Evolutionary conservation across 2,113 vertebrate genomes (phyloP).

Genomic region (Epinephelus lanceolatus): DNA sequence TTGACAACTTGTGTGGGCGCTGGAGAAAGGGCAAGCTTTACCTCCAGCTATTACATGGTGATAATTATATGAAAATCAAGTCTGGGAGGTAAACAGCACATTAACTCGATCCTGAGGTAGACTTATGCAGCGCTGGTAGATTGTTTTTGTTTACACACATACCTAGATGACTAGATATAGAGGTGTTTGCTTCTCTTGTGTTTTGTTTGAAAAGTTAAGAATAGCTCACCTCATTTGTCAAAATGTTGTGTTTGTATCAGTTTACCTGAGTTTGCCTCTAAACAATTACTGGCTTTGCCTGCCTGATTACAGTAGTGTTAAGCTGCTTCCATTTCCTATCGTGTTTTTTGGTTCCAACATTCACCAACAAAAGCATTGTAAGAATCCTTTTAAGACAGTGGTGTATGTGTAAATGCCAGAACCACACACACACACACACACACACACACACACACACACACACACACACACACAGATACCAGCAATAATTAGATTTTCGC

Average conservation of each 20-base stretch:
- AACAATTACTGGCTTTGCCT: neutral
- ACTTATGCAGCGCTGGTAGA: neutral
- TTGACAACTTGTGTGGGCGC: neutral
- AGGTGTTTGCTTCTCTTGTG: neutral
- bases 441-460: no score
- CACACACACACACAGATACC: neutral
- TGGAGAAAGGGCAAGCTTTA: neutral
- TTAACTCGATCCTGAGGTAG: neutral
- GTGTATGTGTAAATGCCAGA: neutral
- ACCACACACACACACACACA: neutral
- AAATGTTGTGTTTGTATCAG: neutral
- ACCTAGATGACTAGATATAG: neutral
- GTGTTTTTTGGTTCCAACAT: neutral
- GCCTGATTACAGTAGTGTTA: neutral
- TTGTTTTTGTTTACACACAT: neutral
- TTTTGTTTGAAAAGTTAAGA: neutral
- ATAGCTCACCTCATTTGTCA: neutral
- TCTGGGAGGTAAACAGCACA: neutral
- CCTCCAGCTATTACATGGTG: neutral
- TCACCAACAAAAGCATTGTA: neutral
- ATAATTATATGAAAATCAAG: neutral
- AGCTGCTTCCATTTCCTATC: no score
- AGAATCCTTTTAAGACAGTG: neutral
- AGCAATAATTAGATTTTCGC: neutral
- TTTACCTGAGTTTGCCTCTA: neutral